Conservation (phyloP, 2,888 invertebrate genomes). For the Torymus aiolomorphi region DNA sequence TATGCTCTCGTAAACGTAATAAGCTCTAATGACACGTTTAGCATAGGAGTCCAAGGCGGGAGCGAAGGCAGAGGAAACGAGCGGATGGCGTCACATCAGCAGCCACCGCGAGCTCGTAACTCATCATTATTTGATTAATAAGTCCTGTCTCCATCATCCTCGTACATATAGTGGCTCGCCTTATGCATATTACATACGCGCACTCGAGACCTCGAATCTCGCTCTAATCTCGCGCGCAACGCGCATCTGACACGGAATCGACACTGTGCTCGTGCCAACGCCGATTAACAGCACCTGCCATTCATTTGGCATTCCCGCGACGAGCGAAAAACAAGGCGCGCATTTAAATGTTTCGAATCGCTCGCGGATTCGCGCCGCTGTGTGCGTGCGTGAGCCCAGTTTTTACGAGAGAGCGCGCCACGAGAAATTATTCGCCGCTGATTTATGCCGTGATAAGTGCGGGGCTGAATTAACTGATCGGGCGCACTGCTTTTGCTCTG, state of each 20-base stretch:
- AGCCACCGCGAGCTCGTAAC: conserved; percentile 58
- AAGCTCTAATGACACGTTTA: conserved; percentile 38
- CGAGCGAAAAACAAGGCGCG: no score
- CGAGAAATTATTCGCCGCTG: not conserved
- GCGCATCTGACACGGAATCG: conserved; percentile 14
- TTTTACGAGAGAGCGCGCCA: no score
- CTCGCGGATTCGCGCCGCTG: no score
- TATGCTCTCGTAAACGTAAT: conserved; percentile 1
- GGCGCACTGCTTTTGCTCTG: no score
- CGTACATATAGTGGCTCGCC: no score
- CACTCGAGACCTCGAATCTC: no score
- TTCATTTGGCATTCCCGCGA: conserved; percentile 27
- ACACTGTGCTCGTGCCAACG: conserved; percentile 12
- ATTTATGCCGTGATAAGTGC: not conserved
- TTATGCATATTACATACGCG: no score
- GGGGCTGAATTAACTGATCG: no score
- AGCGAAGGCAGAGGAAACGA: conserved; percentile 58
- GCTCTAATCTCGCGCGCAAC: no score
- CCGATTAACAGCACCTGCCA: conserved; percentile 41
- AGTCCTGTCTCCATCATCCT: conserved; percentile 53
- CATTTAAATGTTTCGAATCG: no score
- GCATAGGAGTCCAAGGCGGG: conserved; percentile 25
- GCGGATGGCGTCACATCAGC: conserved; percentile 29
- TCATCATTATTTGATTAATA: conserved; percentile 69
- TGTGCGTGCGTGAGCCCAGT: no score